These are phyloP conservation scores for Etheostoma cragini DNA, from an alignment of 2,113 vertebrate genomes.

Conservation along the genomic window DNA sequence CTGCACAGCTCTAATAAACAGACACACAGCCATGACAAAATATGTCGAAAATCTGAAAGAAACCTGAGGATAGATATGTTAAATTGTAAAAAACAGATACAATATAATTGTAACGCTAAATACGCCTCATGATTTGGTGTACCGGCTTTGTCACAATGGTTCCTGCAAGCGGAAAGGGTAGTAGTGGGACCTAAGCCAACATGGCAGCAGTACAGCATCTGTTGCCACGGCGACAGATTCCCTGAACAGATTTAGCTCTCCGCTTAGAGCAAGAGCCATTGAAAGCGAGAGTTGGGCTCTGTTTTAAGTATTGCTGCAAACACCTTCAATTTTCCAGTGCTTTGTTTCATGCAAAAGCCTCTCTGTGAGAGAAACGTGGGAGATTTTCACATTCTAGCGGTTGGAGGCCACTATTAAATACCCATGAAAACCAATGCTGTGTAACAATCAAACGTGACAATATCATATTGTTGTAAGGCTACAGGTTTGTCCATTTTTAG, in stretches of 20 bases:
- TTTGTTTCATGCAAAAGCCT: slow-evolving; percentile 29
- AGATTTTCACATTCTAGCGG: slow-evolving; percentile 24
- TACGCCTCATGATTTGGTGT: not conserved
- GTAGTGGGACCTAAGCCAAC: slow-evolving; percentile 63
- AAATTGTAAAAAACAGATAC: not conserved
- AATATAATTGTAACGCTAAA: not conserved
- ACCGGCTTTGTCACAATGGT: slow-evolving; percentile 20
- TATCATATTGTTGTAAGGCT: not conserved
- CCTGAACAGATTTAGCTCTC: slow-evolving; percentile 61
- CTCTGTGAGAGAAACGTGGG: slow-evolving; percentile 23
- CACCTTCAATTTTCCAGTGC: slow-evolving; percentile 24
- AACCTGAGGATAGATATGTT: not conserved
- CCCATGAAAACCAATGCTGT: not conserved
- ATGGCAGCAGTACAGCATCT: slow-evolving; percentile 65
- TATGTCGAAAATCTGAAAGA: not conserved
- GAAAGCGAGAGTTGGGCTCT: slow-evolving; percentile 39
- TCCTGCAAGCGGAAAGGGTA: slow-evolving; percentile 47
- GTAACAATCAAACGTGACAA: not conserved
- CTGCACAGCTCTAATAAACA: not conserved
- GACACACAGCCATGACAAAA: slow-evolving; percentile 2
- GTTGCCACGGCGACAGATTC: slow-evolving; percentile 61
- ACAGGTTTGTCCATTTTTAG: not conserved
- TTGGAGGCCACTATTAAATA: slow-evolving; percentile 4
- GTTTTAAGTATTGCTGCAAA: slow-evolving; percentile 45
- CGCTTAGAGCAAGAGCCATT: slow-evolving; percentile 22